Percentiles rank a stretch among this genome's conserved stretches.
Evolutionary conservation across 1,140 invertebrate genomes (phyloP).

Genomic region (Achroia grisella): DNA sequence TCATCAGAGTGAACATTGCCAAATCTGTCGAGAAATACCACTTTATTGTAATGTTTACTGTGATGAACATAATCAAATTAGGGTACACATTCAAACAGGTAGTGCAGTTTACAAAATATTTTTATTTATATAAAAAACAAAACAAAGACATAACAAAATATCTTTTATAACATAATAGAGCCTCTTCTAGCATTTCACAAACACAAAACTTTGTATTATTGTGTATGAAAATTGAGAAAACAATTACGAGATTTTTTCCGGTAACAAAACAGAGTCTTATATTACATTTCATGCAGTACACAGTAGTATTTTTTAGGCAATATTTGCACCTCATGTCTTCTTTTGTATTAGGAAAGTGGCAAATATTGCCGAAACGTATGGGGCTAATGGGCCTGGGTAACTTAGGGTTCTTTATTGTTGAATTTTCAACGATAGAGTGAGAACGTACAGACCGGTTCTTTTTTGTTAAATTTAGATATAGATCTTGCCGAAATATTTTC

Average conservation of each 20-base stretch:
- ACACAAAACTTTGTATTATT: too few relatives aligned
- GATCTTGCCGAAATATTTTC: background rate
- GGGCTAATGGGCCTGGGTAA: conserved; percentile 15
- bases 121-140: too few relatives aligned
- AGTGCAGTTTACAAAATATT: too few relatives aligned
- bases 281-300: conserved; percentile 18
- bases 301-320: conserved; percentile 18
- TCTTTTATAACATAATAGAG: conserved; percentile 13
- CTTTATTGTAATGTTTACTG: conserved; percentile 15
- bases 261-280: conserved; percentile 11
- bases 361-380: conserved; percentile 15
- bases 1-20: conserved; percentile 19
- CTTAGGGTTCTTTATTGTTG: conserved; percentile 12
- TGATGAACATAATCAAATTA: conserved; percentile 17
- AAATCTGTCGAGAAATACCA: conserved; percentile 15
- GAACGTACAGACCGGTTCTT: conserved; percentile 6
- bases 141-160: conserved; percentile 11
- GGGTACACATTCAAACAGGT: conserved; percentile 13
- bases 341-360: conserved; percentile 16
- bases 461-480: background rate
- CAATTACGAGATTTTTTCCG: conserved; percentile 9
- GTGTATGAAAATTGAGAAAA: too few relatives aligned
- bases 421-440: conserved; percentile 13
- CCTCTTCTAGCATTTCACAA: too few relatives aligned
- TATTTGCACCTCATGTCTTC: conserved; percentile 17